Base-by-base conservation (phyloP, 2,888 invertebrate genomes). In the Caenorhabditis becei region DNA sequence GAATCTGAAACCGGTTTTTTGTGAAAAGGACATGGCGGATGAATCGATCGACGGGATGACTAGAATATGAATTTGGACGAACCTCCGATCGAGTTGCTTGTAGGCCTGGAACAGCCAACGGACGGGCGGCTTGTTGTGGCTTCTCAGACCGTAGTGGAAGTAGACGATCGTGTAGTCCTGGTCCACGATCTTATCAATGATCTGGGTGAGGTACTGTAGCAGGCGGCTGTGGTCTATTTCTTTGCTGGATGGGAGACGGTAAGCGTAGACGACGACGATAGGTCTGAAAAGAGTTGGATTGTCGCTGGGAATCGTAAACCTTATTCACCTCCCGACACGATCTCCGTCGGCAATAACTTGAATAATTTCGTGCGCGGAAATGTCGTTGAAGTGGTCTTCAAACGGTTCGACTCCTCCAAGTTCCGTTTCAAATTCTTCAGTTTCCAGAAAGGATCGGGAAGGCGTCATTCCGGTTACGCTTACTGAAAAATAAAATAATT, bases 131-230 rank as follows among this genome's bases (percentile, higher is more conserved):
- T 97, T 98, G 92, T 97, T 99, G 92, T 95, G 95, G 91, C 96
- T 96, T 58, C 95, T 95, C 56, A 99, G 94, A 16, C 99, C 99
- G 92, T 95, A 95, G 92, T 99, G 99, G 91, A 99, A 97, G 92
- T 99, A 99, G 2, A 99, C 95, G 77, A 99, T 94, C 89, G 96
- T 96, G 93, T 99, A 99, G 92, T 99, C 99, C 92, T 96, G 96
- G 92, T 99, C 97, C 79, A 99, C 99, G 92, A 96, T 97, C 92
- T 86, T 85, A 59, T 87, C 87, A 23, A 87, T 78, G 14, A 84
- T 85, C 23, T 77, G 66, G 20, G 78, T 75, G 2, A 87, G 72
- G 72, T 83, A 95, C 95, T 94, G 94, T 82, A 95, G 93, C 84
- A 95, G 93, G 89, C 94, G 93, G 77, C 94, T 93, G 92, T 95